These are phyloP conservation scores for Eristalis arbustorum DNA, from an alignment of 2,888 invertebrate genomes.

Conservation along the genomic window DNA sequence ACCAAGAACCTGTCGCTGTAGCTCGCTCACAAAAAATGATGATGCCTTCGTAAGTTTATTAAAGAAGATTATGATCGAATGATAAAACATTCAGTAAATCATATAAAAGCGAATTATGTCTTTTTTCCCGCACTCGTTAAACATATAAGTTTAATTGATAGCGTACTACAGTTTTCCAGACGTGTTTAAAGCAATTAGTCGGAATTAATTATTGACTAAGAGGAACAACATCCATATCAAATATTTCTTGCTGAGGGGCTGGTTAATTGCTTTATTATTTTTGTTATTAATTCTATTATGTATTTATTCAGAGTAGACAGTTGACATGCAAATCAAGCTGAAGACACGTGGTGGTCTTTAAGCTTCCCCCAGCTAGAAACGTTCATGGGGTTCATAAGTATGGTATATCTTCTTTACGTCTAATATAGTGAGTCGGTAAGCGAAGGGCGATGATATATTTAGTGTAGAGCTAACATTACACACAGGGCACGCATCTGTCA, in stretches of 20 bases:
- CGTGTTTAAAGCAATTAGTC: not conserved
- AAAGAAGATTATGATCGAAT: not conserved
- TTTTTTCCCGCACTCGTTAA: not conserved
- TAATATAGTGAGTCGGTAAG: too few relatives aligned
- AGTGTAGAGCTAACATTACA: too few relatives aligned
- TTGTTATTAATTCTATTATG: not conserved
- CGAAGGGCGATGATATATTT: too few relatives aligned
- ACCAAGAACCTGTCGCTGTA: too few relatives aligned
- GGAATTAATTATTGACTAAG: not conserved
- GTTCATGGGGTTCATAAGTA: too few relatives aligned
- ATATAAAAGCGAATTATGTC: not conserved
- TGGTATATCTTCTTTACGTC: too few relatives aligned
- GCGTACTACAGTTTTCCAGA: not conserved
- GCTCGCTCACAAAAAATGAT: too few relatives aligned
- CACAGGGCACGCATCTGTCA: too few relatives aligned
- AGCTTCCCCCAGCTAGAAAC: too few relatives aligned
- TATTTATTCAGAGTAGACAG: too few relatives aligned
- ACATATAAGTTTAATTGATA: not conserved
- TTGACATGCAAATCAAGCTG: not conserved
- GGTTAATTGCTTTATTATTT: not conserved
- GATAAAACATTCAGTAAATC: not conserved
- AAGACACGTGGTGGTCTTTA: too few relatives aligned
- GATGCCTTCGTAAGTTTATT: not conserved
- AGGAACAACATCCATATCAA: too few relatives aligned
- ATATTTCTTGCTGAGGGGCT: not conserved